These are phyloP conservation scores for Antennarius striatus DNA, from an alignment of 2,113 vertebrate species.

Conservation along the genomic window DNA sequence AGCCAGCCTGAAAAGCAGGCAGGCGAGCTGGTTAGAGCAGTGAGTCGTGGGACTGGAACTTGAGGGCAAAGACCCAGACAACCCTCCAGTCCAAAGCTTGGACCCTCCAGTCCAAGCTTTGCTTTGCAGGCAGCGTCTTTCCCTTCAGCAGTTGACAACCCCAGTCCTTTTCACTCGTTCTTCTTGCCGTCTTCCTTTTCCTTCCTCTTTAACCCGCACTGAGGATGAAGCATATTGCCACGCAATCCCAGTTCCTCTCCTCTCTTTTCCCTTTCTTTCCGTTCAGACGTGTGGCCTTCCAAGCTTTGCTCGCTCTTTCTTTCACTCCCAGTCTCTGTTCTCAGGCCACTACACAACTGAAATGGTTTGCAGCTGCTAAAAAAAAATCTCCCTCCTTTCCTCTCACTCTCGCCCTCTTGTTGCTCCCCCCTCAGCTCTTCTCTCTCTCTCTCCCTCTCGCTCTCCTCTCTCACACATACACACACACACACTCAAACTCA, in stretches of 20 bases:
- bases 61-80: constrained; percentile 81
- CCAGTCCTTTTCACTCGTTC: constrained; percentile 47
- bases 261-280: constrained; percentile 26
- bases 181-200: constrained; percentile 19
- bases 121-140: constrained; percentile 58
- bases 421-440: constrained; percentile 44
- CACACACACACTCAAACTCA: constrained; percentile 6
- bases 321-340: constrained; percentile 68
- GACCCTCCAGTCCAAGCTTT: constrained; percentile 56
- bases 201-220: constrained; percentile 27
- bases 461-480: constrained; percentile 15
- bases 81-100: no score
- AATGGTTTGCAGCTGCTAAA: constrained; percentile 89
- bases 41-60: constrained; percentile 75
- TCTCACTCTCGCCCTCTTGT: constrained; percentile 69
- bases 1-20: constrained; percentile 56
- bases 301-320: constrained; percentile 40
- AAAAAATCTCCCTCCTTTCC: constrained; percentile 81
- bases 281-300: constrained; percentile 26
- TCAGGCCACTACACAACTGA: constrained; percentile 79
- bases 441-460: constrained; percentile 47
- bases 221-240: constrained; percentile 71
- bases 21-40: constrained; percentile 40
- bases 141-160: constrained; percentile 62
- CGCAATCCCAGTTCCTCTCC: constrained; percentile 63